Percentiles rank a stretch among this genome's conserved stretches.
These are phyloP conservation scores for Sycobia sp. DNA, from an alignment of 1,140 invertebrate species.

Conservation along the genomic window DNA sequence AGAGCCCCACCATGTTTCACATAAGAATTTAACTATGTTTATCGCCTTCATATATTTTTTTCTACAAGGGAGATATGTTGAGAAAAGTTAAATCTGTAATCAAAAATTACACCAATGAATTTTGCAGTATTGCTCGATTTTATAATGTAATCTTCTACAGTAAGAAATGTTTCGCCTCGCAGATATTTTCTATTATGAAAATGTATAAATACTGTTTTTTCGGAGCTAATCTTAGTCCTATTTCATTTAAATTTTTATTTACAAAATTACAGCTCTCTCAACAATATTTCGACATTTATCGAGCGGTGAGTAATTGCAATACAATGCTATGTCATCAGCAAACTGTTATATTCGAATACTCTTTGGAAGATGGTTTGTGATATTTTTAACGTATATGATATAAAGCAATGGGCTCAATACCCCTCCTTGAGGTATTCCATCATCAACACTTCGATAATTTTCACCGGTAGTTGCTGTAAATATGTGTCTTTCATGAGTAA, in stretches of 20 bases:
- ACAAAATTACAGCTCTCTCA: neutral
- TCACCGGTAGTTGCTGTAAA: neutral
- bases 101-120: conserved; percentile 29
- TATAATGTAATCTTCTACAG: neutral
- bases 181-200: neutral
- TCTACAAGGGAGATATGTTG: conserved; percentile 20
- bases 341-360: conserved; percentile 2
- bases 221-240: neutral
- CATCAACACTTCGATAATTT: neutral
- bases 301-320: neutral
- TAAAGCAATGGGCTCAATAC: conserved; percentile 9
- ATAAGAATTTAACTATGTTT: conserved; percentile 15
- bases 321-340: conserved; percentile 22
- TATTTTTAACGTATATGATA: conserved; percentile 1
- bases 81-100: conserved; percentile 30
- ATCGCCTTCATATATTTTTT: neutral
- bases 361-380: neutral
- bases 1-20: conserved; percentile 11
- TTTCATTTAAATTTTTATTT: neutral
- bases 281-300: neutral
- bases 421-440: conserved; percentile 6
- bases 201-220: neutral
- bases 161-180: neutral
- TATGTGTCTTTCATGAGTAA: neutral
- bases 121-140: conserved; percentile 18